phyloP scores from a whole-genome alignment of 2,113 vertebrate species.

The Athene cunicularia region DNA sequence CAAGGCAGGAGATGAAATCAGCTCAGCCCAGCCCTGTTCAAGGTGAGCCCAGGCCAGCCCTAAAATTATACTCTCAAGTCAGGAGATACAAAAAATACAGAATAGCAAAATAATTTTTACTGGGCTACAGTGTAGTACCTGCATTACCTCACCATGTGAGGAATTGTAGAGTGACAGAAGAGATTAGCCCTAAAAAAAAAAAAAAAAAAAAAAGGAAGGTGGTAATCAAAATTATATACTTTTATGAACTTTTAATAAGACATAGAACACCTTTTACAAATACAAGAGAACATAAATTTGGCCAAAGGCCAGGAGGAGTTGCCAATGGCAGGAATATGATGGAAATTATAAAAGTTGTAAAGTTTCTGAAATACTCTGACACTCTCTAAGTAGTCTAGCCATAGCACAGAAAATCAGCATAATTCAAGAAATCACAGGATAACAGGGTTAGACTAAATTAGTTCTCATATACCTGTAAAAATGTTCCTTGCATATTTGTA shows the following conservation, averaged over 20 bases:
- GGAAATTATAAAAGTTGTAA: neutral
- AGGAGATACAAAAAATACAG: neutral
- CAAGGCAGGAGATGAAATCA: fast-evolving
- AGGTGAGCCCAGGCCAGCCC: neutral
- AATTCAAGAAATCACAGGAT: neutral
- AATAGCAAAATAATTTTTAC: neutral
- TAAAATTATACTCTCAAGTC: neutral
- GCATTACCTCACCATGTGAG: neutral
- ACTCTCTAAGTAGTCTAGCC: neutral
- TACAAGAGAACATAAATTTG: neutral
- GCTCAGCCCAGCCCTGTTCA: neutral
- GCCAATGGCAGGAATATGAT: neutral
- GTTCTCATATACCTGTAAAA: neutral
- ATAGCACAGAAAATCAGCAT: neutral
- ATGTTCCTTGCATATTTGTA: neutral
- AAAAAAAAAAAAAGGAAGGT: neutral
- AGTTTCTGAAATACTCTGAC: neutral
- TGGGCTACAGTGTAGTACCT: neutral
- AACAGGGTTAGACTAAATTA: neutral
- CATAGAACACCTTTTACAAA: neutral
- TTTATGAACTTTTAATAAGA: neutral
- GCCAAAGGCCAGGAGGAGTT: neutral
- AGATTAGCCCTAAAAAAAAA: neutral
- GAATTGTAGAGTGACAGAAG: neutral
- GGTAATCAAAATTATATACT: neutral